Evolutionary conservation across 2,888 invertebrate genomes (phyloP), one percentile per base, ranked within the genome.

Genomic region (Ophioninae sp.): DNA sequence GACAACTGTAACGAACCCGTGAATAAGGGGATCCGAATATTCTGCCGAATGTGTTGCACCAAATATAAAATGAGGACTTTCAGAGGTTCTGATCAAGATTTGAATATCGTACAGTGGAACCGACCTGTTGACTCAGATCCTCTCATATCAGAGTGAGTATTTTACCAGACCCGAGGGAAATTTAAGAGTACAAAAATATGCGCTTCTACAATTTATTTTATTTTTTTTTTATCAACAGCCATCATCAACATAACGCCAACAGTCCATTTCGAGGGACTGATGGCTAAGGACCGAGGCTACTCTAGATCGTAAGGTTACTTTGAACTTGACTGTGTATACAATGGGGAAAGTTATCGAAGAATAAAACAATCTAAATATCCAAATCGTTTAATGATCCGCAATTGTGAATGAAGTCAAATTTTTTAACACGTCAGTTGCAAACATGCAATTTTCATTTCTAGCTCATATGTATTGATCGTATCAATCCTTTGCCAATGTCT

Each of bases 41-140:
- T 13, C 6, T 13, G 50, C 50, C 17, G 50, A 50, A 30, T 3
- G 30, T 3, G 3, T 87, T 98, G 96, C 93, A 94, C 95, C 37
- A 96, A 95, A 92, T 98, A 96, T 93, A 98, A 97, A 94, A 98
- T 98, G 98, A 90, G 98, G 0, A 96, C 97, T 88, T 95, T 98
- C 89, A 98, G 98, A 59, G 98, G 98, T 0, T 97, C 97, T n/a
- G 92, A 95, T 72, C 94, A 94, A 86, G 98, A 97, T 59, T 96
- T 98, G 0, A 97, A 96, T 91, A 92, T 17, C 96, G 87, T 98
- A 96, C 98, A 95, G 92, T 94, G 70, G 93, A 95, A 8, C 98
- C 98, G 93, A 0, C 20, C 23, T 8, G 21, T 7, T 0, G 98
- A 98, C n/a, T 90, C 97, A 39, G 96, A 98, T 92, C 95, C 97